Percentiles rank a stretch among this genome's conserved stretches.
phyloP scores from a whole-genome alignment of 2,797 vertebrate genomes.

The Chiroxiphia lanceolata region DNA sequence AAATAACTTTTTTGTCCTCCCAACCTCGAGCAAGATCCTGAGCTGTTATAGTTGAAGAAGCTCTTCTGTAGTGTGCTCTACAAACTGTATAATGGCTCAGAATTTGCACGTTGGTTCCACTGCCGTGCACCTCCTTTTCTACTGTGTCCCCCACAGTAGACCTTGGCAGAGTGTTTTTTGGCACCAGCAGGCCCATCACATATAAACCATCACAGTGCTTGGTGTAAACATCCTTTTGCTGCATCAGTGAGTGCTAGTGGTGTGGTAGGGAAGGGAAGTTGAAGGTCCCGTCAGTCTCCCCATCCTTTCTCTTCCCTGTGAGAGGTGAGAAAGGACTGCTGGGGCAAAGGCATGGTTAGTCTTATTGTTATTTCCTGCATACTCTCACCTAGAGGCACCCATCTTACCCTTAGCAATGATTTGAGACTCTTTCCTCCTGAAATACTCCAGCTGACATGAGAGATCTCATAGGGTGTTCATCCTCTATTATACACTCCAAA shows the following conservation, averaged over 20 bases:
- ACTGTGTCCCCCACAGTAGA: rapidly evolving
- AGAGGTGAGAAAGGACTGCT: neutral
- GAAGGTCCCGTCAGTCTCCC: too few relatives aligned
- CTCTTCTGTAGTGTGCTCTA: neutral
- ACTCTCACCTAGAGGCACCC: neutral
- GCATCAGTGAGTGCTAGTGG: neutral
- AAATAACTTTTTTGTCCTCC: neutral
- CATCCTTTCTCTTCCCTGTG: neutral
- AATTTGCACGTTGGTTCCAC: rapidly evolving
- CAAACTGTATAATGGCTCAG: neutral
- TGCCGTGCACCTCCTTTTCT: neutral
- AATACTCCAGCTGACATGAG: neutral
- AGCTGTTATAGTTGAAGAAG: neutral
- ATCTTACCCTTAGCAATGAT: neutral
- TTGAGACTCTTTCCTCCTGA: neutral
- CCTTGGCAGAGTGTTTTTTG: neutral
- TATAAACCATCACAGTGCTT: rapidly evolving
- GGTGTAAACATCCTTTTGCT: neutral
- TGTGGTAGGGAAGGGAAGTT: neutral
- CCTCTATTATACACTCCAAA: neutral
- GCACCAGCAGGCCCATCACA: rapidly evolving
- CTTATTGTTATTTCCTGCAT: neutral
- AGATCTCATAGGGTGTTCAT: neutral
- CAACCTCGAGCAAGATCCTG: neutral
- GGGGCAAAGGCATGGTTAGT: neutral